Evolutionary conservation across 2,113 vertebrate genomes (phyloP), one percentile per base, ranked within the genome.

Genomic region (Atractosteus spatula): DNA sequence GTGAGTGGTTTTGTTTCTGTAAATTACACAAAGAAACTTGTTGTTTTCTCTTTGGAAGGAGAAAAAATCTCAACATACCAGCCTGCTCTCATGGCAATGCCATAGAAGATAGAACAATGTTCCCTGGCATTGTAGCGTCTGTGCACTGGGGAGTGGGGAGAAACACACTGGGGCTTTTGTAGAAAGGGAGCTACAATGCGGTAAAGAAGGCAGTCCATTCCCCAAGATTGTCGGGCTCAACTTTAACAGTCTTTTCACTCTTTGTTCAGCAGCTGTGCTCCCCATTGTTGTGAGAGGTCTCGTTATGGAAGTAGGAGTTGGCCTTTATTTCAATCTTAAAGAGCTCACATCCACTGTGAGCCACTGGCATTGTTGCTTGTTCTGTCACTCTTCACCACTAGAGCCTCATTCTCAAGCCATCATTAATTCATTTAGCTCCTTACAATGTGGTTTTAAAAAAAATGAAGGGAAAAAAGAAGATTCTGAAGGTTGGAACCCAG

Each of bases 81-180:
- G 79, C 77, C 75, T 4, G 78, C 81, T 90, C 88, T 94, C 90
- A 79, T 91, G 91, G 88, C 82, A 83, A 82, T 91, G 79, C 91
- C 90, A 92, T 92, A 90, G 89, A 87, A 87, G 86, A 84, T 72
- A 75, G 72, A 87, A 90, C 91, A 91, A 90, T 86, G 89, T 79
- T 76, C 80, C 78, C 89, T 94, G 93, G 92, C 90, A 91, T 16
- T 41, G 83, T 72, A 77, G 79, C 78, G 72, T 86, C 72, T 71
- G 76, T 68, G 68, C 59, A 75, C 69, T 56, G 72, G 77, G 83
- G 77, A 65, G 76, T 62, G 70, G 4, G 72, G 51, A 7, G 45
- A 74, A 66, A 77, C 78, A 96, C 91, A 93, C 87, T 90, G 80
- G 75, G 86, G 71, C 82, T 91, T 94, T 95, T 93, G 91, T 86